phyloP scores from a whole-genome alignment of 2,113 vertebrate genomes.

The Pholis gunnellus region DNA sequence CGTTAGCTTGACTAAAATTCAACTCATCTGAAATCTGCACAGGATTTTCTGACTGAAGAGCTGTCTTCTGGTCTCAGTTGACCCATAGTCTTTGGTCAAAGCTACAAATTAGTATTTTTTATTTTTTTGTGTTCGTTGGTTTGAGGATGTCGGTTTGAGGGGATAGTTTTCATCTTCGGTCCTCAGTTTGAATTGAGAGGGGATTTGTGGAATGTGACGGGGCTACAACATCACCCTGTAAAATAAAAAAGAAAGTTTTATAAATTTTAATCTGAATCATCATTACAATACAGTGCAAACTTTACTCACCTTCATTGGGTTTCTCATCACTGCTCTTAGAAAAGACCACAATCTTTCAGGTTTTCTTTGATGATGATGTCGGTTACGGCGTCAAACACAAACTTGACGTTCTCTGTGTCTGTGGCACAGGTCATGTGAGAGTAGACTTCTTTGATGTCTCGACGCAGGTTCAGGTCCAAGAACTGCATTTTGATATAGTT shows the following conservation, averaged over 20 bases:
- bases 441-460: slow-evolving; percentile 96
- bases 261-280: background rate
- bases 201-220: slow-evolving; percentile 30
- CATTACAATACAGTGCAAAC: background rate
- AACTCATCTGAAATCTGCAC: slow-evolving; percentile 49
- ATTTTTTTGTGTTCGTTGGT: slow-evolving; percentile 31
- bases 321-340: slow-evolving; percentile 80
- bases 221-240: slow-evolving; percentile 46
- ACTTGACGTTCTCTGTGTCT: slow-evolving; percentile 98
- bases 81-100: slow-evolving; percentile 55
- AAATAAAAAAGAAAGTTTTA: slow-evolving; percentile 23
- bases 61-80: slow-evolving; percentile 32
- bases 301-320: slow-evolving; percentile 45
- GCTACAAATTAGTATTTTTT: slow-evolving; percentile 46
- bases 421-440: slow-evolving; percentile 99
- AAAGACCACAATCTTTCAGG: slow-evolving; percentile 97
- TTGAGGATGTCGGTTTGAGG: slow-evolving; percentile 21
- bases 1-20: slow-evolving; percentile 53
- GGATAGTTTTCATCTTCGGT: slow-evolving; percentile 43
- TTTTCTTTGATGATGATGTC: slow-evolving; percentile 99
- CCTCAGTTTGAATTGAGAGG: slow-evolving; percentile 40
- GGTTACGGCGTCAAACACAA: slow-evolving; percentile 97
- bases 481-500: slow-evolving; percentile 98
- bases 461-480: slow-evolving; percentile 93
- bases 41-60: slow-evolving; percentile 40